Percentiles rank a stretch among this genome's conserved stretches.
phyloP scores from a whole-genome alignment of 1,140 invertebrate genomes.

The Sitophilus oryzae region DNA sequence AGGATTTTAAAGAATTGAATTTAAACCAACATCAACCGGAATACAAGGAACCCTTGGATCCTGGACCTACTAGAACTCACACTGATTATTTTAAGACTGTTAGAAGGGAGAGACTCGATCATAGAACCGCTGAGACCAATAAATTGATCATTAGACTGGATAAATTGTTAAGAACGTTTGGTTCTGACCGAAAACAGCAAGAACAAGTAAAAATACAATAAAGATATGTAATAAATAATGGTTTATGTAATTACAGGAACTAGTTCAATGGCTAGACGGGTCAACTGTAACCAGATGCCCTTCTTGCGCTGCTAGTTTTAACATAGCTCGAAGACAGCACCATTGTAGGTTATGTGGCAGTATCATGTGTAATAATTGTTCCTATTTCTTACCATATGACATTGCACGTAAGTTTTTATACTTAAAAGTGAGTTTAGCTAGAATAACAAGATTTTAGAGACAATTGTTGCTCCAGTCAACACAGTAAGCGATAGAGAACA shows the following conservation, averaged over 20 bases:
- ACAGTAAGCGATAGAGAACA: constrained; percentile 27
- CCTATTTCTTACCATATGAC: constrained; percentile 75
- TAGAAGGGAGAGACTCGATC: constrained; percentile 60
- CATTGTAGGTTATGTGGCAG: constrained; percentile 95
- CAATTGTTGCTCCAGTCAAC: constrained; percentile 36
- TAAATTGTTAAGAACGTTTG: constrained; percentile 77
- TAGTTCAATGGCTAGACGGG: constrained; percentile 93
- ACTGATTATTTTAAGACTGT: constrained; percentile 75
- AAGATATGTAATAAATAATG: not conserved
- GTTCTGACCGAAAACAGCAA: constrained; percentile 75
- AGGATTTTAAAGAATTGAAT: constrained; percentile 49
- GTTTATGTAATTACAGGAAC: constrained; percentile 38
- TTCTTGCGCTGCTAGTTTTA: constrained; percentile 83
- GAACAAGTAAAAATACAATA: constrained; percentile 45
- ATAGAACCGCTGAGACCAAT: constrained; percentile 91
- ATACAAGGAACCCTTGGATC: constrained; percentile 55
- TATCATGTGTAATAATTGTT: constrained; percentile 92
- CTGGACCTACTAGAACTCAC: constrained; percentile 61
- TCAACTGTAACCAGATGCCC: constrained; percentile 84
- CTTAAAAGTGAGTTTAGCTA: too few relatives aligned
- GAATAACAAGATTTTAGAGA: constrained; percentile 27
- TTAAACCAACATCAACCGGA: constrained; percentile 35
- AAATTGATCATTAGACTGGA: constrained; percentile 91
- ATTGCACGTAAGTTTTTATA: constrained; percentile 76
- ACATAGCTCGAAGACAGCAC: constrained; percentile 82